These are phyloP conservation scores for Brachionus paranguensis DNA, from an alignment of 1,140 invertebrate species.

Conservation along the genomic window DNA sequence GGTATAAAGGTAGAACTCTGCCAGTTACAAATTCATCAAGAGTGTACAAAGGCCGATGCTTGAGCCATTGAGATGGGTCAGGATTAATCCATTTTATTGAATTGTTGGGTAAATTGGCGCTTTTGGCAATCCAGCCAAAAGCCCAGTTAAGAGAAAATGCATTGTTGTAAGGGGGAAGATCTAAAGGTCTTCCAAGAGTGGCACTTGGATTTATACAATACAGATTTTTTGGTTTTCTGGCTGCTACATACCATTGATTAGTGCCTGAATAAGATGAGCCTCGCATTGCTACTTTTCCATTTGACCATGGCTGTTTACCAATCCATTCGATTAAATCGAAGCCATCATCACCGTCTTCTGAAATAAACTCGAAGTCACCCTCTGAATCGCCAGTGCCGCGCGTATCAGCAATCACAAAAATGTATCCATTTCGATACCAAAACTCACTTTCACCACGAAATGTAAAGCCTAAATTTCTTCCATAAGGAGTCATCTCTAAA, in stretches of 20 bases:
- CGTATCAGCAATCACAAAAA: conserved; percentile 22
- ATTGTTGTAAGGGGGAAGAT: neutral
- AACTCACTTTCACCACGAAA: neutral
- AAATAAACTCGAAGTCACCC: neutral
- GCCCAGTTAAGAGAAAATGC: neutral
- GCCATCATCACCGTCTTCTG: neutral
- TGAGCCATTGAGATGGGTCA: neutral
- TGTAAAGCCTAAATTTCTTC: neutral
- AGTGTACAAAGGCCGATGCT: conserved; percentile 6
- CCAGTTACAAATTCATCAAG: neutral
- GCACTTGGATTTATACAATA: conserved; percentile 24
- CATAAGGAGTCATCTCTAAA: conserved; percentile 19
- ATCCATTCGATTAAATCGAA: conserved; percentile 38
- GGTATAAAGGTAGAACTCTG: neutral
- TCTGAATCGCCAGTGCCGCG: conserved; percentile 13
- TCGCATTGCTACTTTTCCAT: conserved; percentile 23
- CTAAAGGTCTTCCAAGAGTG: neutral
- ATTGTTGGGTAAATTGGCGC: neutral
- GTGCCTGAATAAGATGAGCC: conserved; percentile 28
- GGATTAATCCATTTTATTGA: neutral
- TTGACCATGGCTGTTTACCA: neutral
- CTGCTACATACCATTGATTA: conserved; percentile 34
- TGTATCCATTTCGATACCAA: neutral
- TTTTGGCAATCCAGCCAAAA: neutral
- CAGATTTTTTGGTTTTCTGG: neutral